Evolutionary conservation across 2,888 invertebrate genomes (phyloP), one percentile per base, ranked within the genome.

Genomic region (Tetramorium bicarinatum): DNA sequence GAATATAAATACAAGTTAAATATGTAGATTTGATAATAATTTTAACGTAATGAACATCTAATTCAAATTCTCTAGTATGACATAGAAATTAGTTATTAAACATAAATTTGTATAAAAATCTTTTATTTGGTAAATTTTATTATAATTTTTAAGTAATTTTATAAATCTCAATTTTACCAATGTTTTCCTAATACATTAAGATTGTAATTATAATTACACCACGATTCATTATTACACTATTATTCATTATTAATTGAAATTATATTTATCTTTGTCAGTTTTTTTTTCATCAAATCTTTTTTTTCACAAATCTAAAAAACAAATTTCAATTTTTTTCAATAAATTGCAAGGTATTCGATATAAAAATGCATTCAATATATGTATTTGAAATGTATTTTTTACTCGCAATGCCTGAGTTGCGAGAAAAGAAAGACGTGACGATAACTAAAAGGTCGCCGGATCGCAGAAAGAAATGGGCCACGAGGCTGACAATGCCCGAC

Each of bases 391-490:
- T 41, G 8, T 29, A 6, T 54, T 44, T n/a, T 75, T 25, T 76
- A 25, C 18, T 76, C 52, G 41, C 38, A 41, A 38, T 52, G 9
- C 18, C 64, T 54, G 29, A 34, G 29, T 34, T n/a, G 54, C 54
- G 29, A 66, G 49, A 7, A 77, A 77, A 67, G 54, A 77, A 54
- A 34, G 29, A 54, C 41, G 29, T 34, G 15, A 34, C n/a, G 29
- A 34, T 25, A 44, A 56, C 59, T 21, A 47, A 69, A 38, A 71
- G 34, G 7, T 71, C 13, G 71, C 9, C 69, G 69, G 29, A 61
- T 56, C 52, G 21, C 59, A 21, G 56, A 61, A 82, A 87, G 85
- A 87, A 87, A 87, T 85, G 82, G 85, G 82, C 75, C 87, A 82
- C 71, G 69, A 71, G 69, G 82, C 82, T 82, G 79, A 79, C 62